Evolutionary conservation across 2,888 invertebrate species (phyloP), one percentile per base, ranked within the genome.

Genomic region (Tupiocoris notatus): DNA sequence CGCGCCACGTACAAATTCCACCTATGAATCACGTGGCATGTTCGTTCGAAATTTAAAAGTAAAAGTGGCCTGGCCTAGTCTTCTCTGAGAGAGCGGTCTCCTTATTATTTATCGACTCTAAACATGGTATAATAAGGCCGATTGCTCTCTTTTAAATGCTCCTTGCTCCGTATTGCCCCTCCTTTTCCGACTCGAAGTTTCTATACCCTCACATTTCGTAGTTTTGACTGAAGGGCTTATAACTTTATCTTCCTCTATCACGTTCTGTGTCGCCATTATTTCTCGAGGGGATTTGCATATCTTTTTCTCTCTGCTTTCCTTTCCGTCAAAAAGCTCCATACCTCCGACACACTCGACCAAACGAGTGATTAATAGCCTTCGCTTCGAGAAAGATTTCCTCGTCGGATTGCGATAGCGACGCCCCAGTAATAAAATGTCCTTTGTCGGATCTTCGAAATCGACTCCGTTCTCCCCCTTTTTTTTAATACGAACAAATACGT

Each of bases 11-110:
- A 57, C 70, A 70, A 70, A 70, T 70, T 25, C 58, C 70, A 70
- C 70, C 59, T 70, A 70, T 70, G 70, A 70, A 70, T 70, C 70
- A 70, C 18, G 18, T 70, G 24, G 70, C 70, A 70, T 70, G 70
- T 70, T 59, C 70, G 58, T n/a, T 70, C 39, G 70, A 70, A 70
- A 70, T 70, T 70, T 70, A 70, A 70, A 70, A 70, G 70, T 70
- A 59, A 70, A 70, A 70, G 70, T 61, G 17, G 39, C 39, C 39
- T 39, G 39, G 39, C 70, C 63, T 63, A 20, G 16, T 70, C 59
- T 59, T 25, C 70, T 58, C 70, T 24, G 59, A 16, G 16, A n/a
- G 59, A 22, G 24, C 68, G 22, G 57, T 58, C 68, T 57, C 57
- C 20, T 9, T 57, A 22, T 70, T 59, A 70, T 70, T 70, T 70